Percentiles rank a stretch among this genome's conserved stretches.
Conservation (phyloP, 1,140 invertebrate genomes). For the Venustaconcha ellipsiformis region DNA sequence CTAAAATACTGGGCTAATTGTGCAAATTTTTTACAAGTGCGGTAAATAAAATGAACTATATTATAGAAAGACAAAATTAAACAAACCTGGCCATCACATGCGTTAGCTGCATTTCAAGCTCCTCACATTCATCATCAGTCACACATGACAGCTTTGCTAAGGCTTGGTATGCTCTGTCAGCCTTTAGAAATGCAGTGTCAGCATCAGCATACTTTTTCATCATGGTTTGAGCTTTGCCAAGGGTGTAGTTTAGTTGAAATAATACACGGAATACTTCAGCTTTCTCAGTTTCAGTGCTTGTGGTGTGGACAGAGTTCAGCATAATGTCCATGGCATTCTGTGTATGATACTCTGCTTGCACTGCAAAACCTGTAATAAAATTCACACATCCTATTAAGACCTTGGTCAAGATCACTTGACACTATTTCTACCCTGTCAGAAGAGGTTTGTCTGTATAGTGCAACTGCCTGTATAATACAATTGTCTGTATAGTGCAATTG, state of each 20-base stretch:
- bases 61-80: neutral
- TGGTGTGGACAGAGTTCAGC: slow-evolving; percentile 50
- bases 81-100: slow-evolving; percentile 59
- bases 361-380: slow-evolving; percentile 49
- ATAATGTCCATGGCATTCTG: slow-evolving; percentile 61
- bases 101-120: slow-evolving; percentile 53
- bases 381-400: too few species aligned
- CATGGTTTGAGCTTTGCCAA: slow-evolving; percentile 51
- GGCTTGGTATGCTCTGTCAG: slow-evolving; percentile 55
- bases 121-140: slow-evolving; percentile 56
- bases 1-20: too few species aligned
- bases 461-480: too few species aligned
- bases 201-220: slow-evolving; percentile 64
- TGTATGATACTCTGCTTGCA: slow-evolving; percentile 62
- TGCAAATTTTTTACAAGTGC: too few species aligned
- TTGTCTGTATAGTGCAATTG: too few species aligned
- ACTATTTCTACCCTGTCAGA: too few species aligned
- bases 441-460: too few species aligned
- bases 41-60: too few species aligned
- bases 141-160: slow-evolving; percentile 54
- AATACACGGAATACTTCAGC: slow-evolving; percentile 53
- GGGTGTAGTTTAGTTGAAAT: slow-evolving; percentile 56
- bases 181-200: slow-evolving; percentile 53
- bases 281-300: slow-evolving; percentile 53
- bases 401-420: too few species aligned